A percentile compares a stretch with the other conserved stretches of the same genome.
Evolutionary conservation across 2,113 vertebrate species (phyloP).

Genomic region (Ammodytes dubius): DNA sequence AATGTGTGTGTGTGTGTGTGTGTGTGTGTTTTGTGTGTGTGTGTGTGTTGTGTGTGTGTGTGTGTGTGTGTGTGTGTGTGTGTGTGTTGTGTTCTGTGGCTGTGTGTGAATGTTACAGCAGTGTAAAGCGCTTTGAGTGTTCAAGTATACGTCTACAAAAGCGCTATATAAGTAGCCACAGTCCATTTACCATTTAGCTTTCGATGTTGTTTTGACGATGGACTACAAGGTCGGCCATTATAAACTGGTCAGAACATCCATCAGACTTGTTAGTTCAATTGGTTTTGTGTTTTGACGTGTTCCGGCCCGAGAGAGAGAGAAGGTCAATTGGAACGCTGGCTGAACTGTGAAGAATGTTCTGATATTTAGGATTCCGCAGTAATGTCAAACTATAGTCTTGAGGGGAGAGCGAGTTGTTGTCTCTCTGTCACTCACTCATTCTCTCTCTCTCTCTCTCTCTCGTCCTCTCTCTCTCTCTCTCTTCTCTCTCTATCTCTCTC

Average conservation of each 20-base stretch:
- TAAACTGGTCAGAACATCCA: not conserved
- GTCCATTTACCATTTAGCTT: not conserved
- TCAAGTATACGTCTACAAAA: too few relatives aligned
- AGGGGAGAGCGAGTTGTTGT: not conserved
- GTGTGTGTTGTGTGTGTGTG: too few relatives aligned
- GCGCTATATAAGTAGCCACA: too few relatives aligned
- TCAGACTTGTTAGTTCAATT: not conserved
- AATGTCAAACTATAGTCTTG: conserved; percentile 32
- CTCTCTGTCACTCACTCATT: not conserved
- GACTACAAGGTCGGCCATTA: not conserved
- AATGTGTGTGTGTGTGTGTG: too few relatives aligned
- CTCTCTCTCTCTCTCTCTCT: not conserved
- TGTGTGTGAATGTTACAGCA: too few relatives aligned
- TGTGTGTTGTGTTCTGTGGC: too few relatives aligned
- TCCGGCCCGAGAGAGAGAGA: conserved; percentile 10
- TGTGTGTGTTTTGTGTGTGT: too few relatives aligned
- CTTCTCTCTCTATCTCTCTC: not conserved
- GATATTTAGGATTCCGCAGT: conserved; percentile 28
- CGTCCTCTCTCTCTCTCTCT: not conserved
- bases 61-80: too few relatives aligned
- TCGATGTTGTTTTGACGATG: not conserved
- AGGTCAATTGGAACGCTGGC: conserved; percentile 23
- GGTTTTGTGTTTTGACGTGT: conserved; percentile 10
- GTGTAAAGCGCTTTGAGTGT: too few relatives aligned
- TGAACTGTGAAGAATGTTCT: conserved; percentile 53